Base-by-base conservation (phyloP, 2,113 vertebrate genomes). In the Macquaria ambigua region DNA sequence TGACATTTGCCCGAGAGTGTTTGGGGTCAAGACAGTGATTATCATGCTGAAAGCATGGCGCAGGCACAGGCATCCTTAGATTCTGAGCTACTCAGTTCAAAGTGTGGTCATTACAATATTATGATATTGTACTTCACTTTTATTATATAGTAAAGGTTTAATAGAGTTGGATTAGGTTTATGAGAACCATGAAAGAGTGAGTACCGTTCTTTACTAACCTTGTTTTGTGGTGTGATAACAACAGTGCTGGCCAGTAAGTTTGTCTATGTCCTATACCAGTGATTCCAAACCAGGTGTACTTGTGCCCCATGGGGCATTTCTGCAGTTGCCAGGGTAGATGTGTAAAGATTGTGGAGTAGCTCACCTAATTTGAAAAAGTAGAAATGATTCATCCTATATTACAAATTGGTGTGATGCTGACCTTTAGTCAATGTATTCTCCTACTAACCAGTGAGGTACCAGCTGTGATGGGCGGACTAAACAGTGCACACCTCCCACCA, bases 1-100 rank as follows among this genome's bases (percentile, higher is more conserved):
- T 95, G 82, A 71, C 88, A 87, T 95, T 95, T 92, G 93, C 91
- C 95, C 90, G 89, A 92, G 84, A 90, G 83, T 85, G 87, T 92
- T 91, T 76, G 85, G 90, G 91, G 92, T 92, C 84, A 87, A 75
- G 93, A 90, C 91, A 91, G 92, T 34, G 92, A 87, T 94, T 85
- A 96, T 93, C 92, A 86, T 92, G 85, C 88, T 74, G 86, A 86
- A 93, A 89, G 66, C 15, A 21, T 10, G 43, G 6, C 23, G 20
- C 48, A 82, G n/a, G 63, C 25, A 86, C 28, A 11, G 92, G 74
- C 94, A 91, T 85, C 87, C 76, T 64, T 67, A 87, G 52, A 34
- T 62, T 12, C 31, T 53, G 8, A 74, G 20, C 56, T n/a, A 23
- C 48, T 71, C 53, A 48, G 55, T 66, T 82, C 68, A 80, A 55